Evolutionary conservation across 2,888 invertebrate species (phyloP).

Genomic region (Euphydryas editha): DNA sequence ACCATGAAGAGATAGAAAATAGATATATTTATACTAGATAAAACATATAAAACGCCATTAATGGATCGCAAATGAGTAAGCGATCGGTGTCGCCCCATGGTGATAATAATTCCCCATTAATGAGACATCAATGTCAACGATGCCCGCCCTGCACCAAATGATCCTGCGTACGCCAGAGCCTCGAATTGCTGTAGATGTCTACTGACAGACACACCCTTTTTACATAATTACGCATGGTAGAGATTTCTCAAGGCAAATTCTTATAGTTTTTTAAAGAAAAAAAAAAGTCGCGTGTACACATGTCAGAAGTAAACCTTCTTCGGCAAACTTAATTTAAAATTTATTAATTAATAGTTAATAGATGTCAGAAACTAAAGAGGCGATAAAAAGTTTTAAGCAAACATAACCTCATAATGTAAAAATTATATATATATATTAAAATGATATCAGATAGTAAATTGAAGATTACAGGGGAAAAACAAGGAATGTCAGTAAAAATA

Average conservation of each 20-base stretch:
- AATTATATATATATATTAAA: too few relatives aligned
- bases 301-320: too few relatives aligned
- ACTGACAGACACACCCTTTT: constrained; percentile 42
- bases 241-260: neutral
- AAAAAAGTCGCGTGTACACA: too few relatives aligned
- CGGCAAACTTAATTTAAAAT: too few relatives aligned
- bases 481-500: too few relatives aligned
- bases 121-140: constrained; percentile 70
- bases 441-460: too few relatives aligned
- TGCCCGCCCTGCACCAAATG: constrained; percentile 49
- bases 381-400: too few relatives aligned
- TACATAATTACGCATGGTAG: constrained; percentile 23
- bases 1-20: neutral
- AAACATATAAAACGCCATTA: constrained; percentile 17
- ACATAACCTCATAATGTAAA: too few relatives aligned
- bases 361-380: too few relatives aligned
- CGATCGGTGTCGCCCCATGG: constrained; percentile 39
- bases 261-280: neutral
- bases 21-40: neutral
- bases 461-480: too few relatives aligned
- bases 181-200: constrained; percentile 24
- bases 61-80: constrained; percentile 32
- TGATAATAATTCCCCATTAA: constrained; percentile 58
- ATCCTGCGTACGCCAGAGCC: constrained; percentile 38
- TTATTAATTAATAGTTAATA: too few relatives aligned